Evolutionary conservation across 2,113 vertebrate species (phyloP).

Genomic region (Pionites leucogaster): DNA sequence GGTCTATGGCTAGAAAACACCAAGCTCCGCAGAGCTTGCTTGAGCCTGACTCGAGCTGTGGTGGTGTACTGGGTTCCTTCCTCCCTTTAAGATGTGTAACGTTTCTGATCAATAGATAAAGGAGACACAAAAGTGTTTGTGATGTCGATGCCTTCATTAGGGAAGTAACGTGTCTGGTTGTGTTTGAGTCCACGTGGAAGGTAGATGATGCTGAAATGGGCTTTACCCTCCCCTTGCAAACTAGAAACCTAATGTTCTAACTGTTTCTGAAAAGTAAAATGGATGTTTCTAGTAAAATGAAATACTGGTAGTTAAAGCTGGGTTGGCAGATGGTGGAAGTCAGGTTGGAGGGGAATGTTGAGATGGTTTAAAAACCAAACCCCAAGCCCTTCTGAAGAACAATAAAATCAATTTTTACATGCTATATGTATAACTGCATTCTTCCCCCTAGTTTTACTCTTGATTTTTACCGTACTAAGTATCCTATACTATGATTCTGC

Average conservation of each 20-base stretch:
- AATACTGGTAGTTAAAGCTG: slow-evolving; percentile 18
- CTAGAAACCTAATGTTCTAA: slow-evolving; percentile 23
- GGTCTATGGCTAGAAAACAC: neutral
- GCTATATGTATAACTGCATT: slow-evolving; percentile 20
- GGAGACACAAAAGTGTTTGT: neutral
- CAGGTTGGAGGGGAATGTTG: slow-evolving; percentile 31
- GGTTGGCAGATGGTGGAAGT: slow-evolving; percentile 14
- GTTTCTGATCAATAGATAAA: neutral
- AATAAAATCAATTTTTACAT: slow-evolving; percentile 49
- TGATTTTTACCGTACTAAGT: neutral
- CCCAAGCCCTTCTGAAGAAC: slow-evolving; percentile 54
- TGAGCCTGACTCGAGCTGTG: neutral
- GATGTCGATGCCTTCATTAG: slow-evolving; percentile 1
- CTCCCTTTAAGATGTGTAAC: slow-evolving; percentile 1
- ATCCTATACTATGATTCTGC: neutral
- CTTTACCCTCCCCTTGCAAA: slow-evolving; percentile 16
- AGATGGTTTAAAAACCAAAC: slow-evolving; percentile 60
- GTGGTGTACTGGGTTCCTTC: neutral
- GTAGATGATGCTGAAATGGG: slow-evolving; percentile 8
- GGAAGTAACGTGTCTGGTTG: slow-evolving; percentile 8
- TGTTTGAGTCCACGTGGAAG: neutral
- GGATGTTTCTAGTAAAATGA: slow-evolving; percentile 12
- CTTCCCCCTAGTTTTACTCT: neutral
- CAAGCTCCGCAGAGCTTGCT: accelerated
- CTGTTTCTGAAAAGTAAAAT: slow-evolving; percentile 9